Evolutionary conservation across 2,888 invertebrate species (phyloP).

Genomic region (Suillia variegata): DNA sequence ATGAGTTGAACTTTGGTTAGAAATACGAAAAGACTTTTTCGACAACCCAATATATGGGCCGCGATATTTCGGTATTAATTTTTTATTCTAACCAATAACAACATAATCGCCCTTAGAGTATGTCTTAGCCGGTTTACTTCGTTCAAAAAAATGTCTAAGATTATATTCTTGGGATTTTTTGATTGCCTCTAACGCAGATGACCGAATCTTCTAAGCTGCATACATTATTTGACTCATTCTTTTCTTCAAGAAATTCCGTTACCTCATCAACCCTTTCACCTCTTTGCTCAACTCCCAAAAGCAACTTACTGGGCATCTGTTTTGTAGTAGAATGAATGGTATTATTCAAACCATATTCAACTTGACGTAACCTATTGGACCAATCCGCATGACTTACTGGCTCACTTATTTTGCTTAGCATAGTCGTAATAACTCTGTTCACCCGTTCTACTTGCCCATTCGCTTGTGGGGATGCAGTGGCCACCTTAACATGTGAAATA

Average conservation of each 20-base stretch:
- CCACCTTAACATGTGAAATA: slow-evolving; percentile 3
- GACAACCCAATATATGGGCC: too few relatives aligned
- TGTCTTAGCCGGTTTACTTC: too few relatives aligned
- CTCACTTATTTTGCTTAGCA: slow-evolving; percentile 4
- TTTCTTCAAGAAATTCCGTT: slow-evolving; percentile 3
- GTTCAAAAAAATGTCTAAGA: too few relatives aligned
- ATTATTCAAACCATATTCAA: slow-evolving; percentile 14
- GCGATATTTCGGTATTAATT: too few relatives aligned
- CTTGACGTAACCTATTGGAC: slow-evolving; percentile 1
- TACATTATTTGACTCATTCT: too few relatives aligned
- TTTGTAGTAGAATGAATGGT: slow-evolving; percentile 3
- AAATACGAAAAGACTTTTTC: too few relatives aligned
- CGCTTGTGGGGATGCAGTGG: slow-evolving; percentile 1
- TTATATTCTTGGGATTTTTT: too few relatives aligned
- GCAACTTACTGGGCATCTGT: slow-evolving; percentile 4
- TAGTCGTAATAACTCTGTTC: slow-evolving; percentile 2
- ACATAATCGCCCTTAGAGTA: too few relatives aligned
- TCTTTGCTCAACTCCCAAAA: slow-evolving; percentile 9
- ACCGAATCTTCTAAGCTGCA: too few relatives aligned
- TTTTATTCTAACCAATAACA: too few relatives aligned
- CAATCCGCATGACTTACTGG: background rate
- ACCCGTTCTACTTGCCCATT: slow-evolving; percentile 9
- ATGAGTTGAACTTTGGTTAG: too few relatives aligned
- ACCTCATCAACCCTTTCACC: slow-evolving; percentile 4
- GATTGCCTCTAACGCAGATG: too few relatives aligned